phyloP scores from a whole-genome alignment of 2,888 invertebrate species.

The Leucophenga montana region DNA sequence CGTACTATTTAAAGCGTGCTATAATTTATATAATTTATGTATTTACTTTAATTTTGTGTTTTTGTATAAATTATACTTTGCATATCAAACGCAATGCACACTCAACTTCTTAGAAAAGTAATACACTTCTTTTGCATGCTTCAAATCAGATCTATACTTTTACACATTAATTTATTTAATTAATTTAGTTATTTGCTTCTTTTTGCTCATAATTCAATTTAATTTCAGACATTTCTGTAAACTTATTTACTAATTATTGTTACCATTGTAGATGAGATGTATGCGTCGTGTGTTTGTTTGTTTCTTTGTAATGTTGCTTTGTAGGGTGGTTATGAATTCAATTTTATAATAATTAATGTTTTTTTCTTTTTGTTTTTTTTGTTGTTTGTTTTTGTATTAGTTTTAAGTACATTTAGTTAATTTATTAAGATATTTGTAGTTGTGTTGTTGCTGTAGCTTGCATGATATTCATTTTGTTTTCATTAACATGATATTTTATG shows the following conservation, averaged over 20 bases:
- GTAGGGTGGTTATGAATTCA: slow-evolving; percentile 48
- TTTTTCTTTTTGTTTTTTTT: too few relatives aligned
- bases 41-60: slow-evolving; percentile 4
- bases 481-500: slow-evolving; percentile 12
- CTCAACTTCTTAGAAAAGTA: slow-evolving; percentile 27
- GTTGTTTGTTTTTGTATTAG: neutral
- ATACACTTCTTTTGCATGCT: slow-evolving; percentile 28
- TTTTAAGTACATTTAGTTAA: slow-evolving; percentile 4
- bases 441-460: slow-evolving; percentile 37
- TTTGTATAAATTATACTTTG: slow-evolving; percentile 30
- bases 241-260: slow-evolving; percentile 73
- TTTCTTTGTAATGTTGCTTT: slow-evolving; percentile 29
- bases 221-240: slow-evolving; percentile 51
- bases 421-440: slow-evolving; percentile 27
- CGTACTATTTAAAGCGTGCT: too few relatives aligned
- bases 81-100: slow-evolving; percentile 18
- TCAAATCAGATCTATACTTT: slow-evolving; percentile 35
- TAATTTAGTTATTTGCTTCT: slow-evolving; percentile 16
- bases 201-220: slow-evolving; percentile 11
- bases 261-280: slow-evolving; percentile 72
- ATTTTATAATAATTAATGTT: slow-evolving; percentile 28
- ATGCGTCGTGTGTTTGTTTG: slow-evolving; percentile 34
- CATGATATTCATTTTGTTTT: slow-evolving; percentile 46
- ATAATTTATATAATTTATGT: neutral
- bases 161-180: slow-evolving; percentile 30